phyloP scores from a whole-genome alignment of 2,113 vertebrate genomes.

The Etia nguti region DNA sequence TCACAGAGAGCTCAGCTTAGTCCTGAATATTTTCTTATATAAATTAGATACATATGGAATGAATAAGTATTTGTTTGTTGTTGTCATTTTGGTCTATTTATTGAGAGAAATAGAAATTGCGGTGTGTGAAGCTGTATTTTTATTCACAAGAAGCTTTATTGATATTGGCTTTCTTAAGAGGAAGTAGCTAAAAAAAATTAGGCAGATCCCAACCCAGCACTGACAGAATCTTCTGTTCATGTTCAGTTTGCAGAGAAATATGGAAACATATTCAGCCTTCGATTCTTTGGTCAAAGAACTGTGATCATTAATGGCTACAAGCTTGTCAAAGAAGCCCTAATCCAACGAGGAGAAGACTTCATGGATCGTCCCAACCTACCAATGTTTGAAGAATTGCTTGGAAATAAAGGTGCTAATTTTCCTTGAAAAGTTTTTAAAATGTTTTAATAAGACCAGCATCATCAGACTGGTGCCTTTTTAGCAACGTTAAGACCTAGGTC shows the following conservation, averaged over 20 bases:
- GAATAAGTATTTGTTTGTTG: too few species aligned
- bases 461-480: neutral
- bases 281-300: neutral
- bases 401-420: conserved; percentile 53
- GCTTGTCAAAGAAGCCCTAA: conserved; percentile 72
- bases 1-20: too few species aligned
- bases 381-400: neutral
- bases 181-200: neutral
- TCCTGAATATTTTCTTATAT: too few species aligned
- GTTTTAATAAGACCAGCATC: neutral
- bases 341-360: conserved; percentile 67
- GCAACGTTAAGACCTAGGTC: neutral
- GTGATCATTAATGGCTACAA: conserved; percentile 64
- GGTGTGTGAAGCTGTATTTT: too few species aligned
- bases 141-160: too few species aligned
- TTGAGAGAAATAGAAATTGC: too few species aligned
- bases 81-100: too few species aligned
- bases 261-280: conserved; percentile 56
- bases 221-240: neutral
- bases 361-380: conserved; percentile 36
- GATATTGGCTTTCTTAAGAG: too few species aligned
- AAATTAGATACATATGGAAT: too few species aligned
- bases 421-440: fast-evolving
- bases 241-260: conserved; percentile 65
- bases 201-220: neutral